A percentile compares a stretch with the other conserved stretches of the same genome.
Conservation (phyloP, 2,797 vertebrate genomes). For the Falco concolor region DNA sequence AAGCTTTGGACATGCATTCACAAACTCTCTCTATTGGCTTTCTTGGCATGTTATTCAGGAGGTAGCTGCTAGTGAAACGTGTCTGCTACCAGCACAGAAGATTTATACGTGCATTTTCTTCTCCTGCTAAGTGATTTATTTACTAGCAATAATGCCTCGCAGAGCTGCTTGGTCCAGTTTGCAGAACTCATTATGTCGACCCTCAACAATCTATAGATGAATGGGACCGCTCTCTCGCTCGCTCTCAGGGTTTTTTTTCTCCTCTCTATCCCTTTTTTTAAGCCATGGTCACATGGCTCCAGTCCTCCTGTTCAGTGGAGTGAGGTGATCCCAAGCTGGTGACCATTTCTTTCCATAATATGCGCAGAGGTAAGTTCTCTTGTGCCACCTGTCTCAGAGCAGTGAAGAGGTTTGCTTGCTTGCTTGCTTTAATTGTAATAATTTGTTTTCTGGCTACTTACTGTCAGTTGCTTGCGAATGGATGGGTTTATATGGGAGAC, state of each 20-base stretch:
- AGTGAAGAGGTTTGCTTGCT: background rate
- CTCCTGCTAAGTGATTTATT: slow-evolving; percentile 66
- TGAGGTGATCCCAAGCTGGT: slow-evolving; percentile 7
- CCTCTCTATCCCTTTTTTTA: background rate
- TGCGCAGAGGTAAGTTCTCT: slow-evolving; percentile 24
- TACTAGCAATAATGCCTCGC: slow-evolving; percentile 65
- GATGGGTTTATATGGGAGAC: background rate
- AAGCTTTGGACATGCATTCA: slow-evolving; percentile 68
- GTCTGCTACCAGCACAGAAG: slow-evolving; percentile 57
- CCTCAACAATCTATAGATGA: slow-evolving; percentile 41
- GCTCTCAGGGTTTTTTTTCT: background rate
- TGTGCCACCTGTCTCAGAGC: background rate
- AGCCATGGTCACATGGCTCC: background rate
- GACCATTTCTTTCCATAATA: background rate
- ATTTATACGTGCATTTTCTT: slow-evolving; percentile 65
- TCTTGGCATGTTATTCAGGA: slow-evolving; percentile 57
- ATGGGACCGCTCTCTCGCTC: background rate
- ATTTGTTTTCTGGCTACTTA: background rate
- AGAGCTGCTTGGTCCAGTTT: slow-evolving; percentile 58
- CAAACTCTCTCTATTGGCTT: slow-evolving; percentile 69
- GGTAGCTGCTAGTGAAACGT: slow-evolving; percentile 47
- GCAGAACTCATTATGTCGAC: slow-evolving; percentile 62
- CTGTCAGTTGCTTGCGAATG: background rate
- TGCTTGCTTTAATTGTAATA: background rate
- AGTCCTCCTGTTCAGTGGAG: background rate